Conservation (phyloP, 2,113 vertebrate genomes). For the Cephalopterus ornatus region DNA sequence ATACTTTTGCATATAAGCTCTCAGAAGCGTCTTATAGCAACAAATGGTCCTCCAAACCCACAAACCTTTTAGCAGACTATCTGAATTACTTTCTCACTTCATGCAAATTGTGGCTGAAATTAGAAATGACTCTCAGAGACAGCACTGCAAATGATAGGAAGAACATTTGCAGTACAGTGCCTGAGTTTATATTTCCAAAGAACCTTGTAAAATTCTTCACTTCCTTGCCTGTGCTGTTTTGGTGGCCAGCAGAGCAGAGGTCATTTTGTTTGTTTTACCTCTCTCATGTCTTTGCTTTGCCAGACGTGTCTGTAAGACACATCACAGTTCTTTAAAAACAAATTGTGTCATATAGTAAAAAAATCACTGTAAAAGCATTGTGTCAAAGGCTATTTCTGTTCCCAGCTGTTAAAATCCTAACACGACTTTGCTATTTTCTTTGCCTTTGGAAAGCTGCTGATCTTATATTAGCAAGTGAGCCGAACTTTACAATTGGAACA, state of each 20-base stretch:
- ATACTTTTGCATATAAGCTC: not conserved
- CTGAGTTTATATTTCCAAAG: not conserved
- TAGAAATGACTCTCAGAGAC: conserved; percentile 38
- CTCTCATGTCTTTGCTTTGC: not conserved
- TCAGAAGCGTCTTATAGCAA: not conserved
- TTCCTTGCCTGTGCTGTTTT: not conserved
- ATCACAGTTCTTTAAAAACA: conserved; percentile 50
- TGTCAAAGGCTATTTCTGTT: conserved; percentile 45
- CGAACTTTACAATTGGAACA: not conserved
- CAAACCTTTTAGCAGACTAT: not conserved
- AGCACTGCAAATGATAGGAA: not conserved
- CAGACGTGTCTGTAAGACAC: conserved; percentile 16
- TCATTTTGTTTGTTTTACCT: conserved; percentile 48
- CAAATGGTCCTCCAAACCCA: not conserved
- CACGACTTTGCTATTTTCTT: not conserved
- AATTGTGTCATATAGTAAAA: conserved; percentile 35
- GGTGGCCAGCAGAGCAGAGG: not conserved
- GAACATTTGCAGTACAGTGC: not conserved
- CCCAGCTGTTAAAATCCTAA: not conserved
- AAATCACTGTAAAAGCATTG: conserved; percentile 6
- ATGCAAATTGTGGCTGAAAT: conserved; percentile 14
- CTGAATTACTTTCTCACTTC: not conserved
- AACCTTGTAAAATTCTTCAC: conserved; percentile 24
- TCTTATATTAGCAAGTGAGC: not conserved
- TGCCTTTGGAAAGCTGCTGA: not conserved